Evolutionary conservation across 2,888 invertebrate genomes (phyloP).

Genomic region (Neoascia interrupta): DNA sequence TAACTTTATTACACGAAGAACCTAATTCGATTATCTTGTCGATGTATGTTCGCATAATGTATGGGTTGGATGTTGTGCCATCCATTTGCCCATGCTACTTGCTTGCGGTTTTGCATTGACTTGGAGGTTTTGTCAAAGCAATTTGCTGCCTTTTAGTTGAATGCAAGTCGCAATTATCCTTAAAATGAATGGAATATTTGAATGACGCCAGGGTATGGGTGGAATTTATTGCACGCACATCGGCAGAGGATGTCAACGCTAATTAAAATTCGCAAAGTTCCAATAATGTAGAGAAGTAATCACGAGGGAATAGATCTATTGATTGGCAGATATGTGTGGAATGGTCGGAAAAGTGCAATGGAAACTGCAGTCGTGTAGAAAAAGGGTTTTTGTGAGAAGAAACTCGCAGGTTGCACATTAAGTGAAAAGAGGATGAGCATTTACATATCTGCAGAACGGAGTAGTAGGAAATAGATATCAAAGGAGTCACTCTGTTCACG

Average conservation of each 20-base stretch:
- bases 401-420: no score
- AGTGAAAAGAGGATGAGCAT: no score
- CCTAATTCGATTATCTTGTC: constrained; percentile 62
- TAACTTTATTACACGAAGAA: constrained; percentile 68
- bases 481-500: no score
- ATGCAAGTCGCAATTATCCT: constrained; percentile 67
- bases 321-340: neutral
- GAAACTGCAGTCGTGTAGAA: no score
- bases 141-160: constrained; percentile 67
- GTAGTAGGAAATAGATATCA: no score
- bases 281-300: constrained; percentile 18
- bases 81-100: constrained; percentile 15
- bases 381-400: no score
- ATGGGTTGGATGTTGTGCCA: neutral
- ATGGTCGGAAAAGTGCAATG: neutral
- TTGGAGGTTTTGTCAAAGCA: constrained; percentile 66
- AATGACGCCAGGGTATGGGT: constrained; percentile 46
- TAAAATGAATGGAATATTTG: constrained; percentile 60
- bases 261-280: constrained; percentile 60
- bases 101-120: constrained; percentile 60
- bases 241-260: constrained; percentile 61
- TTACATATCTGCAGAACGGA: no score
- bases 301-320: constrained; percentile 17
- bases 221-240: constrained; percentile 61
- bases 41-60: constrained; percentile 19